Conservation (phyloP, 2,888 invertebrate species). For the Autographa pulchrina region DNA sequence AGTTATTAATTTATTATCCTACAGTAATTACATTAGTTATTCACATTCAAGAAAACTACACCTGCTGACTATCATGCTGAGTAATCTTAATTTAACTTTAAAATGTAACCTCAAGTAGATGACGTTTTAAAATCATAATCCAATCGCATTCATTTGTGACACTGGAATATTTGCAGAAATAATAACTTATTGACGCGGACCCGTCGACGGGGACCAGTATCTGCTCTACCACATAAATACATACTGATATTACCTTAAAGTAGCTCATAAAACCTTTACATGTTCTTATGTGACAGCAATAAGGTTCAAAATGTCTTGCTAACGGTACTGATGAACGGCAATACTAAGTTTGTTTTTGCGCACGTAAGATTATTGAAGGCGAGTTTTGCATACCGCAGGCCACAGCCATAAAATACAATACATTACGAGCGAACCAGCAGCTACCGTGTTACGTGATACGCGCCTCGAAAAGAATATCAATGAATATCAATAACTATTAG, state of each 20-base stretch:
- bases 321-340: constrained; percentile 58
- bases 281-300: constrained; percentile 46
- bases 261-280: constrained; percentile 10
- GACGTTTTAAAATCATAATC: constrained; percentile 68
- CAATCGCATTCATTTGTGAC: constrained; percentile 73
- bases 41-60: constrained; percentile 24
- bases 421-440: constrained; percentile 79
- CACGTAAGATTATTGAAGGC: constrained; percentile 82
- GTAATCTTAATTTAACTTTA: constrained; percentile 46
- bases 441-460: constrained; percentile 85
- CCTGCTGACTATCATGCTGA: constrained; percentile 14
- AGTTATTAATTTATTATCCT: no score
- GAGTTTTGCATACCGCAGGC: constrained; percentile 86
- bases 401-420: constrained; percentile 84
- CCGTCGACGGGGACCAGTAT: constrained; percentile 72
- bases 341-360: constrained; percentile 72
- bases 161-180: constrained; percentile 81
- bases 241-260: constrained; percentile 44
- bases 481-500: constrained; percentile 71
- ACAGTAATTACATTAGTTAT: constrained; percentile 9
- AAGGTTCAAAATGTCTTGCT: constrained; percentile 59
- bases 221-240: constrained; percentile 69
- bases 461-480: constrained; percentile 75
- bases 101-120: constrained; percentile 41
- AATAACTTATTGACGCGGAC: constrained; percentile 76